These are phyloP conservation scores for Gambusia holbrooki DNA, from an alignment of 2,113 vertebrate species.

Conservation along the genomic window DNA sequence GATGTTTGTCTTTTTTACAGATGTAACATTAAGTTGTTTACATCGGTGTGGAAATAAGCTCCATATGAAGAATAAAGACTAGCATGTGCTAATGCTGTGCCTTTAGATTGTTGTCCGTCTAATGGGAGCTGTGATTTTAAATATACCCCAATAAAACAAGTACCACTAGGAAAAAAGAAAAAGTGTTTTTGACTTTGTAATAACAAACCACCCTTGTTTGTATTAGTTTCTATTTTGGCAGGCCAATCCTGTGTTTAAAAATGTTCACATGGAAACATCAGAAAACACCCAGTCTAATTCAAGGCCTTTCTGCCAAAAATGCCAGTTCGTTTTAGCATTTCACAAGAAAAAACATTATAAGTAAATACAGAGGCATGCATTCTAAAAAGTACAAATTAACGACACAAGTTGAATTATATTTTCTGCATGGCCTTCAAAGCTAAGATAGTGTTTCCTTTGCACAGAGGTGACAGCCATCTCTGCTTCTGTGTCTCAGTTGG, in stretches of 20 bases:
- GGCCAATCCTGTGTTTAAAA: conserved; percentile 51
- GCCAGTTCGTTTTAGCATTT: not conserved
- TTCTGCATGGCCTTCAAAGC: not conserved
- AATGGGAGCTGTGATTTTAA: conserved; percentile 44
- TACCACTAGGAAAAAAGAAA: not conserved
- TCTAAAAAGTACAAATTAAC: not conserved
- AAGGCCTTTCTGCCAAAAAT: conserved; percentile 19
- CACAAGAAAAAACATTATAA: not conserved
- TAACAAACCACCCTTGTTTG: not conserved
- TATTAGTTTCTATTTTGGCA: conserved; percentile 17
- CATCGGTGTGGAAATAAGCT: conserved; percentile 8
- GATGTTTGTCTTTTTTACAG: conserved; percentile 36
- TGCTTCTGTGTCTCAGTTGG: conserved; percentile 53
- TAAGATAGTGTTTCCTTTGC: not conserved
- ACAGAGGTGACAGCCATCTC: conserved; percentile 35
- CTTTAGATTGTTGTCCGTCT: conserved; percentile 32
- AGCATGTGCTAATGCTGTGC: conserved; percentile 31
- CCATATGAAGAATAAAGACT: conserved; percentile 12
- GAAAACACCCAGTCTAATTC: conserved; percentile 64
- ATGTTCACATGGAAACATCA: conserved; percentile 56
- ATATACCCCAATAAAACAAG: conserved; percentile 43
- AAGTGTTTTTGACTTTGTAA: conserved; percentile 7
- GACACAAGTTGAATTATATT: not conserved
- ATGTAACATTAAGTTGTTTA: conserved; percentile 27
- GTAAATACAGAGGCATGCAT: not conserved